Conservation (phyloP, 2,888 invertebrate genomes). For the Julus scanicus region DNA sequence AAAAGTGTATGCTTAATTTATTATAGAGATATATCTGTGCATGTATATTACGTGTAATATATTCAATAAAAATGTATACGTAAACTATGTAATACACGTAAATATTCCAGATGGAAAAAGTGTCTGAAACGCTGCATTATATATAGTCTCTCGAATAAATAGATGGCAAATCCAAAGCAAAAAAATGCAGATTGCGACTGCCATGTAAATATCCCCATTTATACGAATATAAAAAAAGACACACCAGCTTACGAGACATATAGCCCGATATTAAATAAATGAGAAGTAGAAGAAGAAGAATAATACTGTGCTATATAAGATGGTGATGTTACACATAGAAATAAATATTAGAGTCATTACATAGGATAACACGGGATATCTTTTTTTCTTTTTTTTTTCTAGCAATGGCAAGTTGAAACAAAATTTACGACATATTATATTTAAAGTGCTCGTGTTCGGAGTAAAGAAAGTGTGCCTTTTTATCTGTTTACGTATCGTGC, state of each 20-base stretch:
- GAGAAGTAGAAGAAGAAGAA: constrained; percentile 47
- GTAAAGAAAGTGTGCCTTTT: constrained; percentile 44
- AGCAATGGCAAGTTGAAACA: constrained; percentile 40
- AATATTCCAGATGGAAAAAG: constrained; percentile 30
- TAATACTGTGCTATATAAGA: neutral
- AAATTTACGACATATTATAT: constrained; percentile 45
- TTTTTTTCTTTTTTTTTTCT: too few relatives aligned
- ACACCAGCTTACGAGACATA: constrained; percentile 32
- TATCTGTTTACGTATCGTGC: constrained; percentile 38
- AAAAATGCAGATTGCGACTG: constrained; percentile 44
- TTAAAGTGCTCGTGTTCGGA: constrained; percentile 24
- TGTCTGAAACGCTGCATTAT: constrained; percentile 22
- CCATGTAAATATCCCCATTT: constrained; percentile 47
- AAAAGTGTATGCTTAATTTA: constrained; percentile 40
- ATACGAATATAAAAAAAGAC: neutral
- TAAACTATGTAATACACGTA: constrained; percentile 19
- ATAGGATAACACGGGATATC: constrained; percentile 31
- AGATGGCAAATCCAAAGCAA: neutral
- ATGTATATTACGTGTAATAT: constrained; percentile 16
- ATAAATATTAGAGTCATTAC: constrained; percentile 36
- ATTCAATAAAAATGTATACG: constrained; percentile 29
- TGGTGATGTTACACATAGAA: neutral
- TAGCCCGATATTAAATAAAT: constrained; percentile 45
- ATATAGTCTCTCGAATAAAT: constrained; percentile 17
- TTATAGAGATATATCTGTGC: constrained; percentile 17